Percentiles rank a stretch among this genome's conserved stretches.
phyloP scores from a whole-genome alignment of 1,140 invertebrate genomes.

The Nasonia longicornis region DNA sequence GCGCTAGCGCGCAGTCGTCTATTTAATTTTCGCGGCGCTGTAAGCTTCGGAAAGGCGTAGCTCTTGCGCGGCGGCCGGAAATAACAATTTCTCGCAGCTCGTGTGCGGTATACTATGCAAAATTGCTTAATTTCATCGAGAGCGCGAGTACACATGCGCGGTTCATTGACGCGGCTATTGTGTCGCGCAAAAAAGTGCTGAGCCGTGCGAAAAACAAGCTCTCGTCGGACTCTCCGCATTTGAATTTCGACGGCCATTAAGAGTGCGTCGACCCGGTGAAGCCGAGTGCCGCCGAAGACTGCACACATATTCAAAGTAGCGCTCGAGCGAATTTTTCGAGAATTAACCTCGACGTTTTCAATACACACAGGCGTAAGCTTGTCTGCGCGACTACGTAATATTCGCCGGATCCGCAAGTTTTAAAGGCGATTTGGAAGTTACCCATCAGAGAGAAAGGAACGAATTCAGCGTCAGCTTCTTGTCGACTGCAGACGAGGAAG shows the following conservation, averaged over 20 bases:
- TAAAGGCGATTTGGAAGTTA: conserved; percentile 34
- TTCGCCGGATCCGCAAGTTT: conserved; percentile 16
- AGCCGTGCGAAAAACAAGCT: conserved; percentile 7
- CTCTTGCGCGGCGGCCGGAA: background rate
- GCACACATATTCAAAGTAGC: background rate
- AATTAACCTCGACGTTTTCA: background rate
- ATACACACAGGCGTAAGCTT: background rate
- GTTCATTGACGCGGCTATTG: conserved; percentile 4
- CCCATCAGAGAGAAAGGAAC: background rate
- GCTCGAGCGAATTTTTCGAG: background rate
- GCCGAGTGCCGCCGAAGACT: background rate
- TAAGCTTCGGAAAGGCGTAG: background rate
- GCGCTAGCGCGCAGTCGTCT: background rate
- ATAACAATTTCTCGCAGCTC: background rate
- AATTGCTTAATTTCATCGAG: conserved; percentile 1
- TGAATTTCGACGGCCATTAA: conserved; percentile 53
- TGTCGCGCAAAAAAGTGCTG: background rate
- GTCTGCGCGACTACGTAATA: background rate
- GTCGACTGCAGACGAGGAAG: conserved; percentile 24
- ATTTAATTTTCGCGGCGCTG: background rate
- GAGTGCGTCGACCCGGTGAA: conserved; percentile 43
- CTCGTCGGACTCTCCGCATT: conserved; percentile 39
- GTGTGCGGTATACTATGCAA: background rate
- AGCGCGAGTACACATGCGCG: background rate
- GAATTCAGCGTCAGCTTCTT: background rate